Evolutionary conservation across 2,797 vertebrate species (phyloP).

Genomic region (Malacoctenus gilli): DNA sequence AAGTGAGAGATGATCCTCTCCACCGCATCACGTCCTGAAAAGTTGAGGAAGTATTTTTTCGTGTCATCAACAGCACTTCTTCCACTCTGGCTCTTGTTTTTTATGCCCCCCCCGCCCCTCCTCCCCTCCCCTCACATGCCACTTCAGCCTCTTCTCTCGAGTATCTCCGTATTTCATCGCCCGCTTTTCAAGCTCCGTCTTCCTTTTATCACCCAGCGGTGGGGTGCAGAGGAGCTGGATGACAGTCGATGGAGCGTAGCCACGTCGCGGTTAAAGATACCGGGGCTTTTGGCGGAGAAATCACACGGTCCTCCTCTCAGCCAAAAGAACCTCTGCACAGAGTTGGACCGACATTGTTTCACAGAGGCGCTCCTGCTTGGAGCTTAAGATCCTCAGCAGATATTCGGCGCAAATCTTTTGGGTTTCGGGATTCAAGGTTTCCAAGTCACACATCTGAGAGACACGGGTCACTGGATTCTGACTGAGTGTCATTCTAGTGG

Average conservation of each 20-base stretch:
- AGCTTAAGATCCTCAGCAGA: constrained; percentile 24
- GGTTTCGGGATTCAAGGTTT: constrained; percentile 23
- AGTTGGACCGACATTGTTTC: constrained; percentile 10
- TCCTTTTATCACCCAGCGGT: constrained; percentile 27
- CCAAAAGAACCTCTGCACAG: constrained; percentile 11
- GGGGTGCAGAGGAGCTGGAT: constrained; percentile 2
- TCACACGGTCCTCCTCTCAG: constrained; percentile 2
- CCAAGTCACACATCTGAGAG: constrained; percentile 14
- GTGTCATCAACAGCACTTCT: constrained; percentile 23
- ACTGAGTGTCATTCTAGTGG: constrained; percentile 24
- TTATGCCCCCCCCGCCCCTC: not conserved
- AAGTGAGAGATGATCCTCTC: constrained; percentile 33
- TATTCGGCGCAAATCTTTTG: constrained; percentile 10
- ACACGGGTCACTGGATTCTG: constrained; percentile 6
- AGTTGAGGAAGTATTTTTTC: constrained; percentile 17
- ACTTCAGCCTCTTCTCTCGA: constrained; percentile 31
- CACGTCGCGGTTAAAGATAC: constrained; percentile 20
- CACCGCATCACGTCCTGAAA: constrained; percentile 22
- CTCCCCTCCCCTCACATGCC: constrained; percentile 8
- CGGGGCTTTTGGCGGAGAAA: constrained; percentile 22
- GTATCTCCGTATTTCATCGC: constrained; percentile 24
- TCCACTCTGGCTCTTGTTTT: constrained; percentile 12
- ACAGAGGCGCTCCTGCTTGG: constrained; percentile 1
- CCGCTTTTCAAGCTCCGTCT: constrained; percentile 22
- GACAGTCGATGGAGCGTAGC: constrained; percentile 6